Evolutionary conservation across 2,113 vertebrate genomes (phyloP), one percentile per base, ranked within the genome.

Genomic region (Salminus brasiliensis): DNA sequence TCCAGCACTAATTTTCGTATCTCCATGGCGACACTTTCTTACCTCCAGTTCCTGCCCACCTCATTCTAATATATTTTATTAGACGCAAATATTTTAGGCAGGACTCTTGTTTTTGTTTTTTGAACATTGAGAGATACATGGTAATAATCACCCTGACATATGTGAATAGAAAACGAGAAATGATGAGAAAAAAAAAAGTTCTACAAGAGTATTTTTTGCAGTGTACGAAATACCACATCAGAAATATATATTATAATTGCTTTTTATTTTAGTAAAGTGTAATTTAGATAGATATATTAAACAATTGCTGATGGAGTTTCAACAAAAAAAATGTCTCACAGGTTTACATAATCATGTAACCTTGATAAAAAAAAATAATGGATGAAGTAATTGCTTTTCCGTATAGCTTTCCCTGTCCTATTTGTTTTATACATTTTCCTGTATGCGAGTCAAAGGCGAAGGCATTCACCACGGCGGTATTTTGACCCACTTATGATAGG

Each of bases 161-260:
- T 94, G 93, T 94, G 93, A 94, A 94, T 89, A 90, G 87, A 81
- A 87, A 85, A 83, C 84, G 86, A 63, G 52, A 49, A 72, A 85
- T 82, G 79, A 85, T 39, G 87, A 85, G 80, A 86, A 87, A 85
- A 78, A 82, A 18, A 47, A 83, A 86, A 87, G 79, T 83, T 88
- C 83, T 89, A 90, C 63, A 90, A 90, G 88, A 91, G 91, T 93
- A 89, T 93, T 92, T 78, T 90, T 93, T 93, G 93, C 91, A 91
- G 93, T 93, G 93, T 94, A 93, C 89, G 90, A 93, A 92, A 92
- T 92, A 92, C 91, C 90, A 92, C 88, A 88, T 89, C 80, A 78
- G 89, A 90, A 90, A 84, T 74, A 89, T 77, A 89, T 92, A 92
- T 91, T 87, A 89, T 90, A 90, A 87, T 91, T 90, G 89, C 91